Evolutionary conservation across 2,113 vertebrate species (phyloP).

Genomic region (Bufo bufo): DNA sequence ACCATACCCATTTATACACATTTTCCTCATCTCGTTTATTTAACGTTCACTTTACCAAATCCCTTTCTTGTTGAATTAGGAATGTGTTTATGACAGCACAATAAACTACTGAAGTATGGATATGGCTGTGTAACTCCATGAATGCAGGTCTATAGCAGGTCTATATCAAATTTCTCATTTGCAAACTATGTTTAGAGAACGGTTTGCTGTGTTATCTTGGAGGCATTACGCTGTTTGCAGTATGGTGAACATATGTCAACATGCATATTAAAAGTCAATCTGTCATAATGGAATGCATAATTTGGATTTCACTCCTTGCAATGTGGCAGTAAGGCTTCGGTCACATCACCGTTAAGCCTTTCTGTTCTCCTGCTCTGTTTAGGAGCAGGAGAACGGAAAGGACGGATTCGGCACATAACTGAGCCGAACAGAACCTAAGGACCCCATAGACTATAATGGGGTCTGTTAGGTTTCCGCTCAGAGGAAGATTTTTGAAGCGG

Average conservation of each 20-base stretch:
- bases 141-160: conserved; percentile 71
- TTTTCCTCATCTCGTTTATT: conserved; percentile 25
- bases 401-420: too few species aligned
- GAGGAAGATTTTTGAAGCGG: too few species aligned
- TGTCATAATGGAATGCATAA: conserved; percentile 25
- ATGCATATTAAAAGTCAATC: conserved; percentile 42
- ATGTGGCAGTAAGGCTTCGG: neutral
- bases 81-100: conserved; percentile 76
- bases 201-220: conserved; percentile 71
- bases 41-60: conserved; percentile 22
- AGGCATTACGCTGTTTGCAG: conserved; percentile 36
- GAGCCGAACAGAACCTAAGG: too few species aligned
- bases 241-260: conserved; percentile 43
- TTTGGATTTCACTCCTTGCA: neutral
- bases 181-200: conserved; percentile 67
- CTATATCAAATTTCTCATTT: conserved; percentile 69
- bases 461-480: too few species aligned
- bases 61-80: conserved; percentile 74
- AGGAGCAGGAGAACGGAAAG: too few species aligned
- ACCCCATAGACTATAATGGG: too few species aligned
- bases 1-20: conserved; percentile 24
- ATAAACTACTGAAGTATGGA: conserved; percentile 67
- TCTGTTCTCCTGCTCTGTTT: too few species aligned
- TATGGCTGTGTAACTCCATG: conserved; percentile 71
- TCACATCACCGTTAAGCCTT: too few species aligned